These are phyloP conservation scores for Lutjanus argentimaculatus DNA, from an alignment of 2,797 vertebrate genomes.

Conservation along the genomic window DNA sequence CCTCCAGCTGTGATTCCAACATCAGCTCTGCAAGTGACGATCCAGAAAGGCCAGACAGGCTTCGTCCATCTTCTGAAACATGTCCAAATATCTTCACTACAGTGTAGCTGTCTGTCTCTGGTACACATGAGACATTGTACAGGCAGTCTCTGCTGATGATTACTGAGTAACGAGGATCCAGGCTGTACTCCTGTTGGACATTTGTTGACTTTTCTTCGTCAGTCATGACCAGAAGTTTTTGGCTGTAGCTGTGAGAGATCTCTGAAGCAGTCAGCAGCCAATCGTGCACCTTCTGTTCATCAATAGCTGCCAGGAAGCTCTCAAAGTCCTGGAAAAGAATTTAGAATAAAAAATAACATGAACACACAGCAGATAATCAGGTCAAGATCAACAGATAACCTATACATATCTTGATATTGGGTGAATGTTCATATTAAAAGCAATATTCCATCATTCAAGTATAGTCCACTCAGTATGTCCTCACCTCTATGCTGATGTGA, in stretches of 20 bases:
- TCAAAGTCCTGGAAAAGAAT: conserved; percentile 42
- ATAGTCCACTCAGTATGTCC: no score
- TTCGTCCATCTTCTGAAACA: conserved; percentile 43
- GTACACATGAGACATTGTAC: conserved; percentile 37
- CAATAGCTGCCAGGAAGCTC: conserved; percentile 10
- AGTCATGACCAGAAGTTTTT: conserved; percentile 56
- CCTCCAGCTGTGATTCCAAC: conserved; percentile 28
- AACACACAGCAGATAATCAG: neutral
- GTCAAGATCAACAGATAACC: neutral
- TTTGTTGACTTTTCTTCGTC: conserved; percentile 47
- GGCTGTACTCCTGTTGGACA: conserved; percentile 52
- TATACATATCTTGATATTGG: no score
- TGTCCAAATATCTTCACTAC: conserved; percentile 59
- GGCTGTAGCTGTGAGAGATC: conserved; percentile 50
- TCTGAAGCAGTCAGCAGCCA: conserved; percentile 48
- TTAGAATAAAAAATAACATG: neutral
- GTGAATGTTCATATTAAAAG: no score
- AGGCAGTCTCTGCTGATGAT: conserved; percentile 46
- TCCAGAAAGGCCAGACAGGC: conserved; percentile 60
- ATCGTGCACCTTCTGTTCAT: conserved; percentile 42
- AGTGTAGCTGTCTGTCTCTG: conserved; percentile 27
- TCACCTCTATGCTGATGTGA: no score
- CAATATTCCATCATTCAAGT: no score
- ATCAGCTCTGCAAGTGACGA: conserved; percentile 54
- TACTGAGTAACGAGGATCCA: conserved; percentile 55